A percentile compares a stretch with the other conserved stretches of the same genome.
phyloP scores from a whole-genome alignment of 2,888 invertebrate species.

The Mystacides longicornis region DNA sequence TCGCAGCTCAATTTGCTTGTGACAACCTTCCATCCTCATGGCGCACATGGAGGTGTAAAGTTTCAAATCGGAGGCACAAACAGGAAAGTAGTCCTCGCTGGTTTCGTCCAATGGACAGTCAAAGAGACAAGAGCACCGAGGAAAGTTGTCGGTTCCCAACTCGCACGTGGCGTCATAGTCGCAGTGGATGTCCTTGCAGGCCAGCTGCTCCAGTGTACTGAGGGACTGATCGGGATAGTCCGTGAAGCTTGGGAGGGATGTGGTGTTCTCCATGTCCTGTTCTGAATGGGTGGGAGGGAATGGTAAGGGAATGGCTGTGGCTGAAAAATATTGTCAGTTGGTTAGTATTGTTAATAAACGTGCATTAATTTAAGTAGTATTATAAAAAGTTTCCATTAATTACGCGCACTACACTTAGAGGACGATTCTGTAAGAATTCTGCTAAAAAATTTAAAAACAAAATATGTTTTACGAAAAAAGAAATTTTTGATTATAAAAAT shows the following conservation, averaged over 20 bases:
- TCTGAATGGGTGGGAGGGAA: conserved; percentile 24
- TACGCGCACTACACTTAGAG: too few relatives aligned
- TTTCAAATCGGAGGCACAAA: conserved; percentile 79
- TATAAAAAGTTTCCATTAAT: too few relatives aligned
- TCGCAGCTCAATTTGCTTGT: conserved; percentile 71
- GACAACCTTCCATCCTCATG: conserved; percentile 82
- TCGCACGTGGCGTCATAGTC: conserved; percentile 83
- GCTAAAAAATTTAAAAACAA: too few relatives aligned
- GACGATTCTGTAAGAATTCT: too few relatives aligned
- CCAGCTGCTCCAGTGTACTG: conserved; percentile 49
- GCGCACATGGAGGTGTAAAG: conserved; percentile 77
- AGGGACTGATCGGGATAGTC: conserved; percentile 37
- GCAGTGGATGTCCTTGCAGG: conserved; percentile 76
- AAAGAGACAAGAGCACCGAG: conserved; percentile 72
- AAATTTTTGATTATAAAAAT: too few relatives aligned
- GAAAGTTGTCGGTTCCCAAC: conserved; percentile 67
- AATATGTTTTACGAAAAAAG: too few relatives aligned
- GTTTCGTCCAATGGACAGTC: conserved; percentile 55
- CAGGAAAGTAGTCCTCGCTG: conserved; percentile 57
- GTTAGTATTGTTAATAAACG: conserved; percentile 11
- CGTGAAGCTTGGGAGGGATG: conserved; percentile 35
- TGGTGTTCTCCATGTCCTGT: conserved; percentile 32
- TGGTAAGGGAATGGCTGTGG: conserved; percentile 24
- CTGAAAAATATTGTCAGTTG: conserved; percentile 16
- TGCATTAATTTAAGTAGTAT: too few relatives aligned